Base-by-base conservation (phyloP, 2,888 invertebrate species). In the Rhimphoctona megacephalus region DNA sequence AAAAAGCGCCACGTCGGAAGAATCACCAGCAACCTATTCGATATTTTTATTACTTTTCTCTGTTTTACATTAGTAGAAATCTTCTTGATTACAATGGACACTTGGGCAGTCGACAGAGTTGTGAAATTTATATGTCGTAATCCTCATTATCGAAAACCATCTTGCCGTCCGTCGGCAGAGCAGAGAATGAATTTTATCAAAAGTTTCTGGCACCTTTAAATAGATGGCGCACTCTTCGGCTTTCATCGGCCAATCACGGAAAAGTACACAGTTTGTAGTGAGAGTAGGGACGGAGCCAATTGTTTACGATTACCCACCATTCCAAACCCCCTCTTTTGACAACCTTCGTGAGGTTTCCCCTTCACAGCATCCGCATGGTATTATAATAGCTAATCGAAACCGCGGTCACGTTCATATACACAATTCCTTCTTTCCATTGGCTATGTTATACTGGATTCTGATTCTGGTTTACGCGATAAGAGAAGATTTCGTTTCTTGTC, bases 281-380 rank as follows among this genome's bases (percentile, higher is more conserved):
- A 66, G 43, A 67, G 82, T 66, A 76, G 84, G 85, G 79, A 76
- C 30, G 30, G 64, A 43, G 33, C 86, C 74, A 74, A 84, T 74
- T 78, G 66, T 52, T 46, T 57, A 33, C 69, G 69, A 46, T 39
- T 36, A 77, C 39, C 52, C 49, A 30, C 76, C 46, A 43, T 66
- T 17, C 22, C 49, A 19, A 25, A 43, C 43, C 49, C 81, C 74
- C 79, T 66, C 17, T 69, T 77, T 69, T 6, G 49, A 57, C 43
- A 22, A 61, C 57, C n/a, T 22, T 61, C 19, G 30, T 25, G 57
- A 22, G 14, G 61, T 69, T 77, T 11, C 61, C 49, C 57, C 30
- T 39, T 61, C 39, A 30, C 67, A 22, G 43, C 25, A 19, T 83
- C 57, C 73, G 61, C 81, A 66, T 61, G 72, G 76, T 73, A 52